Percentiles rank a stretch among this genome's conserved stretches.
These are phyloP conservation scores for Bovichtus diacanthus DNA, from an alignment of 2,797 vertebrate species.

Conservation along the genomic window DNA sequence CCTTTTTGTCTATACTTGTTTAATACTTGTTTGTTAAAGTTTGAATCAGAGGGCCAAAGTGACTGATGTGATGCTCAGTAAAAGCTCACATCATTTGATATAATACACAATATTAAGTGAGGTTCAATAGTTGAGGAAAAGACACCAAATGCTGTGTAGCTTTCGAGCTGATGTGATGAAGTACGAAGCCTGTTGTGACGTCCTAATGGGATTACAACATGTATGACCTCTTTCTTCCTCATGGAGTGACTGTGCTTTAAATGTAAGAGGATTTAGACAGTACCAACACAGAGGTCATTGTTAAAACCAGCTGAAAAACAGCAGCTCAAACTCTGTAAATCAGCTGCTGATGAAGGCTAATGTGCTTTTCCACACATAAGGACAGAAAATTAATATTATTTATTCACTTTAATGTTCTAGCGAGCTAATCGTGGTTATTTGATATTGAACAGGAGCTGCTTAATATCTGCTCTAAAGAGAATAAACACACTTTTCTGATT, in stretches of 20 bases:
- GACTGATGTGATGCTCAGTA: no score
- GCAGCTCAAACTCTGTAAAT: slow-evolving; percentile 1
- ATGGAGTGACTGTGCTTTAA: slow-evolving; percentile 4
- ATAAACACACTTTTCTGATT: slow-evolving; percentile 5
- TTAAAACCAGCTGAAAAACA: slow-evolving; percentile 39
- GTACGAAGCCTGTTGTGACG: background rate
- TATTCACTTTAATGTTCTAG: background rate
- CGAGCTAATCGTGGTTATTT: background rate
- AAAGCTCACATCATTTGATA: background rate
- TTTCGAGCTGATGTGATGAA: slow-evolving; percentile 19
- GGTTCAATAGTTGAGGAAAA: background rate
- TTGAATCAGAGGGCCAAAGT: no score
- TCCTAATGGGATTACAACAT: slow-evolving; percentile 27
- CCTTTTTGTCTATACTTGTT: no score
- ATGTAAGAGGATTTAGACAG: slow-evolving; percentile 57
- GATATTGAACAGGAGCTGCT: background rate
- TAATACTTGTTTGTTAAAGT: no score
- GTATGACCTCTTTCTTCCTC: slow-evolving; percentile 40
- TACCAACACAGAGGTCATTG: slow-evolving; percentile 56
- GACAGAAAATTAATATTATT: background rate
- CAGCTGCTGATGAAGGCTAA: slow-evolving; percentile 3
- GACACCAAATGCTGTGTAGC: background rate
- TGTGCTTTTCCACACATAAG: slow-evolving; percentile 2
- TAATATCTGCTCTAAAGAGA: background rate
- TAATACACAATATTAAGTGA: background rate